phyloP scores from a whole-genome alignment of 2,888 invertebrate genomes.

The Orthosia gracilis region DNA sequence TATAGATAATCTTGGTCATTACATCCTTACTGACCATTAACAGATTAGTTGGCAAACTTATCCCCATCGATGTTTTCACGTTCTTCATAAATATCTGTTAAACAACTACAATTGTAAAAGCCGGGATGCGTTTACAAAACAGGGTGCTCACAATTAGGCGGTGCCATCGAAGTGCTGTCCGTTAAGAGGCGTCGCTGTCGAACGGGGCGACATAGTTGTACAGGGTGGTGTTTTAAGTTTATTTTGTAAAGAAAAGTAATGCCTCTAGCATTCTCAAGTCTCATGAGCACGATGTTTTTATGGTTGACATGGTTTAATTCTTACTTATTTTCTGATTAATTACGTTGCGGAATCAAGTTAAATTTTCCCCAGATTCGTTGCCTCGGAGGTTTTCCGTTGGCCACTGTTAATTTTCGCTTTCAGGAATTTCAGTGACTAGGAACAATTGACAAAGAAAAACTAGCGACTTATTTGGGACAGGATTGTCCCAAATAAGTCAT shows the following conservation, averaged over 20 bases:
- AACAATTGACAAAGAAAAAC: too few species aligned
- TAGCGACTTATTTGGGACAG: too few species aligned
- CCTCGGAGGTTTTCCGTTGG: too few species aligned
- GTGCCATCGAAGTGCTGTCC: constrained; percentile 46
- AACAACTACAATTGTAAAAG: background rate
- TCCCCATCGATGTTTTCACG: too few species aligned
- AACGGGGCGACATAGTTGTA: constrained; percentile 81
- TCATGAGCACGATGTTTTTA: too few species aligned
- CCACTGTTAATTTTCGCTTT: too few species aligned
- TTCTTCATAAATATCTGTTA: background rate
- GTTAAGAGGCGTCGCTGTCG: constrained; percentile 81
- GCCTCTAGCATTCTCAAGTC: background rate
- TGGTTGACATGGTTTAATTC: too few species aligned
- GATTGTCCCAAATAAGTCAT: too few species aligned
- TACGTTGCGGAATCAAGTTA: too few species aligned
- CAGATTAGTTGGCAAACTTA: background rate
- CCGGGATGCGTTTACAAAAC: constrained; percentile 14
- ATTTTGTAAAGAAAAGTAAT: background rate
- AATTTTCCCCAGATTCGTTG: too few species aligned
- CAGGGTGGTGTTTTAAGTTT: constrained; percentile 67
- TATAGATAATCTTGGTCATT: background rate
- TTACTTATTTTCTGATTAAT: too few species aligned
- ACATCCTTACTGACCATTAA: background rate
- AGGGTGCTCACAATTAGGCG: constrained; percentile 42
- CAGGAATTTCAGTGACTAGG: too few species aligned